A percentile compares a stretch with the other conserved stretches of the same genome.
These are phyloP conservation scores for Marisa cornuarietis DNA, from an alignment of 1,140 invertebrate species.

Conservation along the genomic window DNA sequence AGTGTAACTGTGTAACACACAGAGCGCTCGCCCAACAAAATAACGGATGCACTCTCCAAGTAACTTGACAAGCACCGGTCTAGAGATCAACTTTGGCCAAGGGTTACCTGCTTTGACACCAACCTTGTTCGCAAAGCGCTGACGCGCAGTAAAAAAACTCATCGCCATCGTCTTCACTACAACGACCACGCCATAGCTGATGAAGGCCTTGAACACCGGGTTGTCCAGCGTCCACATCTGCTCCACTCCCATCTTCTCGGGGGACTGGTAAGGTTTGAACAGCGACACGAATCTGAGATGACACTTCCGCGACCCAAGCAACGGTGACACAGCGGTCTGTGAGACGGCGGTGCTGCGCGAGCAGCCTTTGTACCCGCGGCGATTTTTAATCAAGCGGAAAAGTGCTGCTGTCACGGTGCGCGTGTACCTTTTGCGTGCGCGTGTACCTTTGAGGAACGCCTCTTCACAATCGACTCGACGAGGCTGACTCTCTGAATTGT, in stretches of 20 bases:
- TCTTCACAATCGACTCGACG: too few relatives aligned
- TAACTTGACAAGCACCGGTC: not conserved
- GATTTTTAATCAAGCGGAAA: too few relatives aligned
- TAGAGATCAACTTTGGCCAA: not conserved
- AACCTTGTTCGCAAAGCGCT: constrained; percentile 72
- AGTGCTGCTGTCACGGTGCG: too few relatives aligned
- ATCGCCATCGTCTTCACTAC: constrained; percentile 73
- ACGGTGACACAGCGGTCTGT: too few relatives aligned
- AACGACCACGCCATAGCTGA: constrained; percentile 64
- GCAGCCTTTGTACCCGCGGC: too few relatives aligned
- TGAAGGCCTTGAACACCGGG: constrained; percentile 36
- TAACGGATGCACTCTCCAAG: not conserved
- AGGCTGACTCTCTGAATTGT: too few relatives aligned
- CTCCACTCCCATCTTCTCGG: not conserved
- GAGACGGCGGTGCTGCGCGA: too few relatives aligned
- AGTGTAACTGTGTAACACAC: too few relatives aligned
- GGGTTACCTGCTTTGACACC: constrained; percentile 24
- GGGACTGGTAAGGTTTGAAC: not conserved
- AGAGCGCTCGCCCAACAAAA: not conserved
- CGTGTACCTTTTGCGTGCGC: too few relatives aligned
- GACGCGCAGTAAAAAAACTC: constrained; percentile 68
- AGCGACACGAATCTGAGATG: too few relatives aligned
- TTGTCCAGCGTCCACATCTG: constrained; percentile 34
- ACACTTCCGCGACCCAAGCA: too few relatives aligned
- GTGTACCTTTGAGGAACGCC: too few relatives aligned